Percentiles rank a stretch among this genome's conserved stretches.
Evolutionary conservation across 2,888 invertebrate genomes (phyloP).

Genomic region (Thereva unica): DNA sequence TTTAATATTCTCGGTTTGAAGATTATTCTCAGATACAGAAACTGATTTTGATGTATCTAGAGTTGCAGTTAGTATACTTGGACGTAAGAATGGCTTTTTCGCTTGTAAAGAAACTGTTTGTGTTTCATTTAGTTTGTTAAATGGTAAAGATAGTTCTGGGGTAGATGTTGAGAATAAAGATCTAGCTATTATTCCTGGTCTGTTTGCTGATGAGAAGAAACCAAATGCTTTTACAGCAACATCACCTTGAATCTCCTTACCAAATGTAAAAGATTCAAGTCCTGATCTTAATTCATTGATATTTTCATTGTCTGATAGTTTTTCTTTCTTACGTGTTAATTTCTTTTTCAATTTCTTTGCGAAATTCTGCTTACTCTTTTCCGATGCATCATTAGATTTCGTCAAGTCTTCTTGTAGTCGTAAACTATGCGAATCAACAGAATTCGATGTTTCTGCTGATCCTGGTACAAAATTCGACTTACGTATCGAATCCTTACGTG

Average conservation of each 20-base stretch:
- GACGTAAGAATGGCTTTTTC: conserved; percentile 47
- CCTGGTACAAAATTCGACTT: conserved; percentile 37
- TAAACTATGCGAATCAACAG: conserved; percentile 37
- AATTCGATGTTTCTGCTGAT: conserved; percentile 39
- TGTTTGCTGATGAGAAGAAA: background rate
- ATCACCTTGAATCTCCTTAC: conserved; percentile 48
- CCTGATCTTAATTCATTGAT: conserved; percentile 54
- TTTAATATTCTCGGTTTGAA: conserved; percentile 9
- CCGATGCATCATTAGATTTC: conserved; percentile 6
- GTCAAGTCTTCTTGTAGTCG: conserved; percentile 9
- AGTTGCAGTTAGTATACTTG: conserved; percentile 49
- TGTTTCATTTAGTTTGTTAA: background rate
- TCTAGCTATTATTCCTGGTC: conserved; percentile 1
- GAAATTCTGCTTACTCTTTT: conserved; percentile 20
- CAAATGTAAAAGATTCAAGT: conserved; percentile 55
- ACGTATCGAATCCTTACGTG: conserved; percentile 22
- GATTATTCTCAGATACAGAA: conserved; percentile 24
- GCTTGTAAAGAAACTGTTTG: background rate
- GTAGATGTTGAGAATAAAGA: conserved; percentile 16
- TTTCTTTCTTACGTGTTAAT: conserved; percentile 46
- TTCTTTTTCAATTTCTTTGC: conserved; percentile 39
- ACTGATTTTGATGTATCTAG: conserved; percentile 39
- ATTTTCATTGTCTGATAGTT: conserved; percentile 51
- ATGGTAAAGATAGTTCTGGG: conserved; percentile 4
- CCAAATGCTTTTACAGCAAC: background rate